Percentiles rank a stretch among this genome's conserved stretches.
Conservation (phyloP, 2,888 invertebrate species). For the Cyclophora punctaria region DNA sequence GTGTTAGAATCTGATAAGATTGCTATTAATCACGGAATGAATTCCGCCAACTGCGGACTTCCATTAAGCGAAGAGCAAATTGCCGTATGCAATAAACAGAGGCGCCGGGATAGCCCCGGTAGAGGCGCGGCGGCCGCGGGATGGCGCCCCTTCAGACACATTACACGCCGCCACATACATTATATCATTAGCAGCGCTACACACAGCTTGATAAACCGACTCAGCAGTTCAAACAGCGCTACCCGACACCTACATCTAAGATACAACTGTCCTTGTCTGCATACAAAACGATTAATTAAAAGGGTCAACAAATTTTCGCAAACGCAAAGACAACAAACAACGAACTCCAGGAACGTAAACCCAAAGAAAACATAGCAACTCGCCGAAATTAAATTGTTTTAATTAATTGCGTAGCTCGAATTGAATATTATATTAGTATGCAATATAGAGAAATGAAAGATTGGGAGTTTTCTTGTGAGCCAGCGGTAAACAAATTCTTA, state of each 20-base stretch:
- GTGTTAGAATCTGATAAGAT: slow-evolving; percentile 58
- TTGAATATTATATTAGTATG: slow-evolving; percentile 29
- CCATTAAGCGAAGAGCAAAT: slow-evolving; percentile 36
- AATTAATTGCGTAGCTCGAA: slow-evolving; percentile 36
- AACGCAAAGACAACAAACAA: slow-evolving; percentile 43
- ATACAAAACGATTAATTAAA: slow-evolving; percentile 68
- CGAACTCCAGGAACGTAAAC: slow-evolving; percentile 36
- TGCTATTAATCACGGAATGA: slow-evolving; percentile 54
- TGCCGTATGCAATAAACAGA: slow-evolving; percentile 20
- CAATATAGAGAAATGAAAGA: slow-evolving; percentile 4
- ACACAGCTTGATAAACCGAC: slow-evolving; percentile 27
- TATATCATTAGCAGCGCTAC: slow-evolving; percentile 19
- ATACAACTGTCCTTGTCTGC: slow-evolving; percentile 41
- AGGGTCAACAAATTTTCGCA: slow-evolving; percentile 57
- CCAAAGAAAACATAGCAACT: slow-evolving; percentile 42
- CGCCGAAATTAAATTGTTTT: slow-evolving; percentile 37
- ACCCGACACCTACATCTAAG: slow-evolving; percentile 25
- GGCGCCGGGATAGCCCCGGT: slow-evolving; percentile 13
- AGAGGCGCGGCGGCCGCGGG: slow-evolving; percentile 7
- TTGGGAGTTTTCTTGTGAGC: no score
- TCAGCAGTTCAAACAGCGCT: slow-evolving; percentile 20
- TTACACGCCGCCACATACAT: slow-evolving; percentile 16
- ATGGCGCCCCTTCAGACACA: slow-evolving; percentile 10
- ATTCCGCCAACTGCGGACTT: slow-evolving; percentile 35
- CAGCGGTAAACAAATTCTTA: no score